phyloP scores from a whole-genome alignment of 2,113 vertebrate species.

The Catharus bicknelli region DNA sequence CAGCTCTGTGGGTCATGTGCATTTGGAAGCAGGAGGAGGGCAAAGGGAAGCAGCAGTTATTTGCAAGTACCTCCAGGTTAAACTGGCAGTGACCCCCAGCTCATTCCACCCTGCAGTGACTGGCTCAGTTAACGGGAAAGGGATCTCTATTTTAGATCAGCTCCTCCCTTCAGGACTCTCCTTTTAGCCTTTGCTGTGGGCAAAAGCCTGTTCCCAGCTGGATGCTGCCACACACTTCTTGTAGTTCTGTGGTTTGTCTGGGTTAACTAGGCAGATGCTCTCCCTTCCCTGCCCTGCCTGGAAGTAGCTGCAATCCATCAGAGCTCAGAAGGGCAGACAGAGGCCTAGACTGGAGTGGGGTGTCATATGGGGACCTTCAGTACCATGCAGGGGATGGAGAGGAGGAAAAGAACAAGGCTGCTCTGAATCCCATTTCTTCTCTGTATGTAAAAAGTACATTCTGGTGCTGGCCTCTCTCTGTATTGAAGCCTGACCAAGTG shows the following conservation, averaged over 20 bases:
- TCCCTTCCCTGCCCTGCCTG: not conserved
- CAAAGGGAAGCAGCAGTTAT: not conserved
- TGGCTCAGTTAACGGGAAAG: not conserved
- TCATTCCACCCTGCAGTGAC: not conserved
- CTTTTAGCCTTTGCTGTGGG: conserved; percentile 16
- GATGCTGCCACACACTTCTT: not conserved
- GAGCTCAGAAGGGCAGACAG: not conserved
- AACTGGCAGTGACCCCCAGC: not conserved
- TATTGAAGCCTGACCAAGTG: not conserved
- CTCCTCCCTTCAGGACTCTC: conserved; percentile 18
- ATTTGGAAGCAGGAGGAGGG: not conserved
- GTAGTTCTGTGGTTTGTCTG: not conserved
- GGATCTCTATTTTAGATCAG: conserved; percentile 5
- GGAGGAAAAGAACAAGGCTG: not conserved
- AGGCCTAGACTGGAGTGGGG: not conserved
- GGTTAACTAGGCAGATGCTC: not conserved
- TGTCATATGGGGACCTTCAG: not conserved
- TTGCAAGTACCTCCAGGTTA: not conserved
- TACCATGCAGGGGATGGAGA: not conserved
- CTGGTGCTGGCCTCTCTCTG: not conserved
- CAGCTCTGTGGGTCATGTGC: not conserved
- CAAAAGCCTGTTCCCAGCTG: conserved; percentile 29
- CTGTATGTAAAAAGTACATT: not conserved
- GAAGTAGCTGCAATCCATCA: not conserved
- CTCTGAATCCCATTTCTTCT: not conserved